Conservation (phyloP, 2,888 invertebrate species). For the Adineta ricciae region DNA sequence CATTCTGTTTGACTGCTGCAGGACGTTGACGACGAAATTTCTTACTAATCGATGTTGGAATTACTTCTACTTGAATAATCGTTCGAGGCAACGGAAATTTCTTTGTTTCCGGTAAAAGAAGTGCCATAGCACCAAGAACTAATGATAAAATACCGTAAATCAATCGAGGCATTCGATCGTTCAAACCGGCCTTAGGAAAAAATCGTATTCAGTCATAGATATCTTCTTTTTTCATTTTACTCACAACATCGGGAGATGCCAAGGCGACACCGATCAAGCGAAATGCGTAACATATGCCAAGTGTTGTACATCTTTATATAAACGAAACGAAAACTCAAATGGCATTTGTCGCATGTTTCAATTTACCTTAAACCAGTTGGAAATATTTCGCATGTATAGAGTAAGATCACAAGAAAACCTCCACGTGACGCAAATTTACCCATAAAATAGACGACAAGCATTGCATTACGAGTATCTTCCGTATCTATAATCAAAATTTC, state of each 20-base stretch:
- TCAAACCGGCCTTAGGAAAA: not conserved
- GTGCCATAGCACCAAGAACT: slow-evolving; percentile 27
- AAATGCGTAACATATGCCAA: slow-evolving; percentile 29
- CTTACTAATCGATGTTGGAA: slow-evolving; percentile 14
- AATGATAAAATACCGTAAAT: slow-evolving; percentile 28
- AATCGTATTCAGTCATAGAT: not conserved
- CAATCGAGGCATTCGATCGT: not conserved
- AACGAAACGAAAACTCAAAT: not conserved
- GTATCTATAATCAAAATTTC: not conserved
- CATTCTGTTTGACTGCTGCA: not conserved
- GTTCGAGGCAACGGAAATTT: slow-evolving; percentile 29
- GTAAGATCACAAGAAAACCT: slow-evolving; percentile 24
- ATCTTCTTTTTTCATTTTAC: not conserved
- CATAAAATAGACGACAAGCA: slow-evolving; percentile 25
- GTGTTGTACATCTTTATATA: slow-evolving; percentile 23
- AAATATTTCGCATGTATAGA: slow-evolving; percentile 33
- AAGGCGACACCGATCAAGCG: slow-evolving; percentile 23
- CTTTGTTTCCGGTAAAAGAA: slow-evolving; percentile 32
- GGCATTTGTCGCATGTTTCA: too few relatives aligned
- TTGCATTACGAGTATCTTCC: not conserved
- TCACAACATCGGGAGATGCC: slow-evolving; percentile 21
- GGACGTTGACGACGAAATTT: not conserved
- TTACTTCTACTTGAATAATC: slow-evolving; percentile 26
- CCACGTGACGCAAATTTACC: slow-evolving; percentile 29
- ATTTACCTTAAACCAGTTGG: slow-evolving; percentile 31